Evolutionary conservation across 2,797 vertebrate species (phyloP).

Genomic region (Syndactyla subalaris): DNA sequence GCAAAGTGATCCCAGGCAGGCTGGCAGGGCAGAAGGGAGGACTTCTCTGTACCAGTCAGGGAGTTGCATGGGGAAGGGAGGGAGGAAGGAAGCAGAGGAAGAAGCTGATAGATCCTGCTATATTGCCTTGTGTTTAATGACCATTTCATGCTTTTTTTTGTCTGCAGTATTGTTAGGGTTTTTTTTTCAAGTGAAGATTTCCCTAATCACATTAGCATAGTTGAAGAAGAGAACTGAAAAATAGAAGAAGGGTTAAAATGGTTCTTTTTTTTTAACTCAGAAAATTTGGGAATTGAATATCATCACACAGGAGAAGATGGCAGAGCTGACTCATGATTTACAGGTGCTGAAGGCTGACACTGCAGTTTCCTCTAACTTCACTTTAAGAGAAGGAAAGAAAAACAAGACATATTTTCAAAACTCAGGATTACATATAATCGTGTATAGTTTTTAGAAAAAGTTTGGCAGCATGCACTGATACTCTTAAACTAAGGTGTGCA

Average conservation of each 20-base stretch:
- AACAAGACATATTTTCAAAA: background rate
- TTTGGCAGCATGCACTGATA: background rate
- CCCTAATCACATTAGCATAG: background rate
- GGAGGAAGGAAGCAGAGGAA: background rate
- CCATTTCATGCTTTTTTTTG: background rate
- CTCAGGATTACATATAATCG: background rate
- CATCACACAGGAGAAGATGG: background rate
- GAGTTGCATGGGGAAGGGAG: rapidly evolving
- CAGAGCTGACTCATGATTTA: background rate
- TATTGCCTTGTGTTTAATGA: background rate
- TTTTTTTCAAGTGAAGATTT: background rate
- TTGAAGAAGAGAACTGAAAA: background rate
- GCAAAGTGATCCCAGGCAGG: background rate
- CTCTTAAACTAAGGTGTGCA: background rate
- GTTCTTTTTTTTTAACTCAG: background rate
- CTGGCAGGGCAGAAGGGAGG: background rate
- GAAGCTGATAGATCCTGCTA: background rate
- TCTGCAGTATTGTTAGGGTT: background rate
- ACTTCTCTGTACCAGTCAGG: background rate
- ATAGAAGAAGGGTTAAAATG: background rate
- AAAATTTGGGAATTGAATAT: background rate
- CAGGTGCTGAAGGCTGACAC: background rate
- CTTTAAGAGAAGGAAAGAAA: background rate
- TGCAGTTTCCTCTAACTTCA: background rate
- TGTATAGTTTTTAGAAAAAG: background rate